Conservation (phyloP, 1,140 invertebrate species). For the Drosophila chauvacae region DNA sequence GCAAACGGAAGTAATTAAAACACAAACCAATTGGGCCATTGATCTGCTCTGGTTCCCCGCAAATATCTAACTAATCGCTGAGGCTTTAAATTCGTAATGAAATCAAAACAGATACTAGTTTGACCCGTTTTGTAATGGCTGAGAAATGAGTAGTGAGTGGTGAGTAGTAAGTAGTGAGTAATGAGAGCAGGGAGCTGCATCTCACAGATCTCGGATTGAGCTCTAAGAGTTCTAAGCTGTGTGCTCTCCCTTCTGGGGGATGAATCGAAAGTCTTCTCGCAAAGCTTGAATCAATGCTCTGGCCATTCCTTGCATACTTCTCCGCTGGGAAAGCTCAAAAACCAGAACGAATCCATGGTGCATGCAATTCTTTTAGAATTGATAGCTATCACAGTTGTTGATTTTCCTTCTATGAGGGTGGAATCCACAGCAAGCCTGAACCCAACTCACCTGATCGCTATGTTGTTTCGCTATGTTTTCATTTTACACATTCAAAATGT, state of each 20-base stretch:
- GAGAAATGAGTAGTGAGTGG: neutral
- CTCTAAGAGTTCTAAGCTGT: neutral
- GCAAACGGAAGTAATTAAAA: constrained; percentile 7
- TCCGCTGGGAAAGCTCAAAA: neutral
- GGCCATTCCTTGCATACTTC: neutral
- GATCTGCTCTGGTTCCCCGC: neutral
- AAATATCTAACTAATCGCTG: neutral
- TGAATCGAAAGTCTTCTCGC: too few species aligned
- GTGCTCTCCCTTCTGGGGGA: neutral
- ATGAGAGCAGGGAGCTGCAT: neutral
- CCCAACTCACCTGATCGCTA: neutral
- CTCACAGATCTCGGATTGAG: neutral
- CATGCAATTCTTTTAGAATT: neutral
- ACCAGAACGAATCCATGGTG: neutral
- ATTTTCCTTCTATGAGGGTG: neutral
- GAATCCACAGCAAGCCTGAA: neutral
- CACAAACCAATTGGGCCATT: neutral
- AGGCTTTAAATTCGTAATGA: neutral
- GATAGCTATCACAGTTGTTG: accelerated
- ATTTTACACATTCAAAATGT: neutral
- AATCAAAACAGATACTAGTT: neutral
- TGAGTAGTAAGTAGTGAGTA: neutral
- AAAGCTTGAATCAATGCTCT: neutral
- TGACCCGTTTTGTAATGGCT: constrained; percentile 1
- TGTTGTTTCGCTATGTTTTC: neutral